Conservation (phyloP, 2,888 invertebrate species). For the Acanthococcus lagerstroemiae region DNA sequence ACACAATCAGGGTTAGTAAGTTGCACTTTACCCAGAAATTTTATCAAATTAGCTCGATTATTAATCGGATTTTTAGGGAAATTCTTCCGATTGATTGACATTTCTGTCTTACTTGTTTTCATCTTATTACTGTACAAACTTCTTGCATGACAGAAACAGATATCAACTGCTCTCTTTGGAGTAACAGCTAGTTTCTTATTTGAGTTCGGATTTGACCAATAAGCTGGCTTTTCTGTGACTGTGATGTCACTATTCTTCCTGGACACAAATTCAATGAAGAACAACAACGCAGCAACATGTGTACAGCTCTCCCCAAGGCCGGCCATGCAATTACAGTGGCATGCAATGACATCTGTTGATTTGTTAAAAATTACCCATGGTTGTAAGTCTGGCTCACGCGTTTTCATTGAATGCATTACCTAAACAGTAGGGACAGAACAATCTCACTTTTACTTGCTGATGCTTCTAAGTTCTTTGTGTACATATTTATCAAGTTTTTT, state of each 20-base stretch:
- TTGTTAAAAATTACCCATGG: not conserved
- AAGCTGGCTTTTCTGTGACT: not conserved
- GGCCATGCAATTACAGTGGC: not conserved
- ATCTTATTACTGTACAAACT: not conserved
- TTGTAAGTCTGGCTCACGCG: no score
- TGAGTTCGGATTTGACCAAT: not conserved
- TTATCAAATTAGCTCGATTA: not conserved
- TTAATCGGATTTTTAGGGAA: not conserved
- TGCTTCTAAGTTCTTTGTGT: no score
- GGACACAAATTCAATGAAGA: not conserved
- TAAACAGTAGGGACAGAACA: no score
- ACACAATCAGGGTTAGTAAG: not conserved
- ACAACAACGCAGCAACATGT: not conserved
- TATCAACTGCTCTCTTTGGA: not conserved
- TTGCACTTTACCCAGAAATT: not conserved
- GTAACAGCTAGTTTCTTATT: not conserved
- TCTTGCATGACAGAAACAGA: not conserved
- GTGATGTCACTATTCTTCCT: not conserved
- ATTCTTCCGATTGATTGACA: not conserved
- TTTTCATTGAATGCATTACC: no score
- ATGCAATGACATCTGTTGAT: not conserved
- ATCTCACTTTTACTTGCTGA: no score
- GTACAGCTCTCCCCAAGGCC: not conserved
- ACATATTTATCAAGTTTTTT: no score
- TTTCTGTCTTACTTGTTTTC: not conserved